Base-by-base conservation (phyloP, 1,140 invertebrate genomes). In the fruit fly (Drosophila melanogaster) region DNA sequence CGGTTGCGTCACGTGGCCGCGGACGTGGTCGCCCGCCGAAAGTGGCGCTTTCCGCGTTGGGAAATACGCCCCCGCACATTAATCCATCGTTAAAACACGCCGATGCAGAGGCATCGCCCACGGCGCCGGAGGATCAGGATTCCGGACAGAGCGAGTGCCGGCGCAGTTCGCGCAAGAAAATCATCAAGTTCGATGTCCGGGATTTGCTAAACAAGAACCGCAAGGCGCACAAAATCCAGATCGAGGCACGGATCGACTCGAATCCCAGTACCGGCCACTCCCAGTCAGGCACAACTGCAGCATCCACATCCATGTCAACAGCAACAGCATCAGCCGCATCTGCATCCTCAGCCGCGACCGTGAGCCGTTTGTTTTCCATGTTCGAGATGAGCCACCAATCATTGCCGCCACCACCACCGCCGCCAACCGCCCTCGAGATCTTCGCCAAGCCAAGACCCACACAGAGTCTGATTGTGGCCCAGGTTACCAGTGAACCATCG, bases 101-200 rank as follows among this genome's bases (percentile, higher is more conserved):
- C 6, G 22, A 51, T 4, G 47, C 43, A 1, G 26, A n/a, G 6
- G 8, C 38, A 1, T 67, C 62, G 17, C 41, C 49, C 17, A 66
- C 49, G 10, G 24, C 59, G 19, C 15, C 14, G 6, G 59, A 62
- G 41, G 57, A 51, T 15, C 10, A 12, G 15, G 47, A 53, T 12
- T 24, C 22, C 30, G 51, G 49, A 3, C 44, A 37, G 0, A 62
- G 5, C 17, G 85, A 91, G 37, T 92, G 81, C 26, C 77, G 91
- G 1, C 89, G 91, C 19, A 92, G 91, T 62, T 74, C 78, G 4
- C 81, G 91, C 19, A 91, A 91, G 26, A 91, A 90, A 64, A 58
- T 79, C n/a, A 80, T 77, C n/a, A 92, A 92, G 72, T 92, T 90
- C 47, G 91, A 92, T 53, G 86, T 92, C 0, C 54, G 70, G 1